Evolutionary conservation across 2,888 invertebrate species (phyloP).

Genomic region (Drosophila lacicola): DNA sequence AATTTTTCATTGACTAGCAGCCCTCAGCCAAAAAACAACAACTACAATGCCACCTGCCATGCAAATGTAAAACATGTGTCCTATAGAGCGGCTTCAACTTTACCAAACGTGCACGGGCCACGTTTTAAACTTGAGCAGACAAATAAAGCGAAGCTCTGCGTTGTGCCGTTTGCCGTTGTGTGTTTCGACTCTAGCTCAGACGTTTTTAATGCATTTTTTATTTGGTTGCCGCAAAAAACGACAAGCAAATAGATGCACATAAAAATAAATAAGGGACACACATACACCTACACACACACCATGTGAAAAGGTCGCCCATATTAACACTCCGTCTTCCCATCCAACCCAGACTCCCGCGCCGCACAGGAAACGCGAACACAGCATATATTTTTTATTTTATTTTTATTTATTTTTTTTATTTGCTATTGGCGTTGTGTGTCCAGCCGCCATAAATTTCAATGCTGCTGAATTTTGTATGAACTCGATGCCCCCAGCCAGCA

Average conservation of each 20-base stretch:
- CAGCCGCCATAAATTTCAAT: constrained; percentile 81
- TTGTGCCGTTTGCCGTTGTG: constrained; percentile 20
- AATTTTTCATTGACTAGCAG: constrained; percentile 73
- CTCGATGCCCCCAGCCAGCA: constrained; percentile 30
- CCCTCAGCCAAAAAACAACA: constrained; percentile 9
- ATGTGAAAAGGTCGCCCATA: constrained; percentile 58
- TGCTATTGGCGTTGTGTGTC: constrained; percentile 68
- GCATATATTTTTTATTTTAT: constrained; percentile 40
- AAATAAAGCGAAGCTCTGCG: constrained; percentile 61
- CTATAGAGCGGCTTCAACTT: constrained; percentile 4
- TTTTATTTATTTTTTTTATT: constrained; percentile 34
- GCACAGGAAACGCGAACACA: constrained; percentile 53
- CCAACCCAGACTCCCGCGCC: neutral
- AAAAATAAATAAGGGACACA: constrained; percentile 76
- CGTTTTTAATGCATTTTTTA: constrained; percentile 79
- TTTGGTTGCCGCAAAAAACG: constrained; percentile 71
- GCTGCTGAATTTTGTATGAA: constrained; percentile 76
- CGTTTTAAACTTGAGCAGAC: constrained; percentile 51
- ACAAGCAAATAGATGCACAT: constrained; percentile 79
- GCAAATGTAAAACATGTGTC: constrained; percentile 61
- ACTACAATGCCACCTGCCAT: constrained; percentile 58
- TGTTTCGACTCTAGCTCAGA: constrained; percentile 55
- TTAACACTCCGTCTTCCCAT: constrained; percentile 56
- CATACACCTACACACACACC: constrained; percentile 16
- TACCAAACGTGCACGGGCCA: neutral